Evolutionary conservation across 2,888 invertebrate genomes (phyloP).

Genomic region (Hyles lineata): DNA sequence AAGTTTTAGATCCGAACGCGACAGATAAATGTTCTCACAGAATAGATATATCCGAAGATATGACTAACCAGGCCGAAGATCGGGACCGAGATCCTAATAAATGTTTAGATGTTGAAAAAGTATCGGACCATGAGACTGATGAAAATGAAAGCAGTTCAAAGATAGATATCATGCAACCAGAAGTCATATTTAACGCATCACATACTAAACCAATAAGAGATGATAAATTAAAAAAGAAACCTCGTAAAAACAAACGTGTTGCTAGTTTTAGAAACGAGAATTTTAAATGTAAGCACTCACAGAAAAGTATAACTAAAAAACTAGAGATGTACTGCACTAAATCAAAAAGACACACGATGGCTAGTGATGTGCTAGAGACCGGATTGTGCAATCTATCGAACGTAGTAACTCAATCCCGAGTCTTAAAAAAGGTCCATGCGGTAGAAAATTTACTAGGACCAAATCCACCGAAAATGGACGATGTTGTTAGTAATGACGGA

Average conservation of each 20-base stretch:
- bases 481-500: constrained; percentile 37
- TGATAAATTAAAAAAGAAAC: constrained; percentile 40
- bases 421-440: constrained; percentile 56
- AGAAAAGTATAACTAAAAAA: constrained; percentile 39
- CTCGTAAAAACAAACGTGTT: constrained; percentile 45
- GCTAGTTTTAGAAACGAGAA: constrained; percentile 48
- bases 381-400: constrained; percentile 49
- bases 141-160: neutral
- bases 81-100: neutral
- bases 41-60: constrained; percentile 36
- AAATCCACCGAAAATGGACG: constrained; percentile 34
- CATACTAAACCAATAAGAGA: constrained; percentile 35
- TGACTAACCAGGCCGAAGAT: constrained; percentile 36
- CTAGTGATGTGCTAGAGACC: constrained; percentile 44
- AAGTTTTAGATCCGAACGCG: constrained; percentile 36
- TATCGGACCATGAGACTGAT: neutral
- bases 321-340: constrained; percentile 50
- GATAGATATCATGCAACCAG: constrained; percentile 34
- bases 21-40: constrained; percentile 36
- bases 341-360: constrained; percentile 41
- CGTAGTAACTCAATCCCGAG: constrained; percentile 49
- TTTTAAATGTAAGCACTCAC: constrained; percentile 50
- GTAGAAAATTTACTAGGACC: constrained; percentile 59
- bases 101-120: neutral
- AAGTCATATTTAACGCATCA: constrained; percentile 48